Percentiles rank a stretch among this genome's conserved stretches.
These are phyloP conservation scores for Lepilemur ruficaudatus DNA, from an alignment of 2,797 vertebrate species.

Conservation along the genomic window DNA sequence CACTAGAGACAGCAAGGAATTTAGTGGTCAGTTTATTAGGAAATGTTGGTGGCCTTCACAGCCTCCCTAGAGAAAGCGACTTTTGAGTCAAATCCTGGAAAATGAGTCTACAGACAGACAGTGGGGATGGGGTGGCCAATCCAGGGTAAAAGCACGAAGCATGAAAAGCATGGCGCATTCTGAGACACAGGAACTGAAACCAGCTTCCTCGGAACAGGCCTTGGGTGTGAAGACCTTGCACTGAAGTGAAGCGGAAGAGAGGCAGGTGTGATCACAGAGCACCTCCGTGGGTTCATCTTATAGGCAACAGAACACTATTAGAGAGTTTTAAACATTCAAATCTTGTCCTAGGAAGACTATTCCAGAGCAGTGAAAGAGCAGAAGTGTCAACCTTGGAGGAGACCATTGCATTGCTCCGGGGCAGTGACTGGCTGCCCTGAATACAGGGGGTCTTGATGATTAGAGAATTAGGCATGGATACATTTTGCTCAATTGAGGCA, in stretches of 20 bases:
- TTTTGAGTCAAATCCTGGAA: neutral
- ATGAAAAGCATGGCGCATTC: neutral
- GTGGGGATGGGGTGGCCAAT: neutral
- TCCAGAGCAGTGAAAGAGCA: neutral
- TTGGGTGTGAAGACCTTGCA: neutral
- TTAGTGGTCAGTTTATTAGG: neutral
- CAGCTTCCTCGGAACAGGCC: neutral
- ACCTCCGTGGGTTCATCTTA: neutral
- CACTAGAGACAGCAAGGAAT: neutral
- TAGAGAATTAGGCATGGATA: accelerated
- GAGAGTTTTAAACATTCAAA: neutral
- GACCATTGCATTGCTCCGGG: accelerated
- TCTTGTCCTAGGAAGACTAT: neutral
- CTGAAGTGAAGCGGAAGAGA: neutral
- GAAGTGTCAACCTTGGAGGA: neutral
- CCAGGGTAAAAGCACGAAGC: too few species aligned
- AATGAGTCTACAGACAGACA: neutral
- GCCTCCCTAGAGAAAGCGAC: neutral
- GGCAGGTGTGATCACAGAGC: neutral
- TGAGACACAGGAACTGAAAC: neutral
- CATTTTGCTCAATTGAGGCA: accelerated
- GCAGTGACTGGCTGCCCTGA: neutral
- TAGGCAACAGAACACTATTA: neutral
- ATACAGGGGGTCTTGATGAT: too few species aligned
- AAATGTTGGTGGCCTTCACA: too few species aligned